Base-by-base conservation (phyloP, 2,113 vertebrate genomes). In the Diphyllodes magnificus region DNA sequence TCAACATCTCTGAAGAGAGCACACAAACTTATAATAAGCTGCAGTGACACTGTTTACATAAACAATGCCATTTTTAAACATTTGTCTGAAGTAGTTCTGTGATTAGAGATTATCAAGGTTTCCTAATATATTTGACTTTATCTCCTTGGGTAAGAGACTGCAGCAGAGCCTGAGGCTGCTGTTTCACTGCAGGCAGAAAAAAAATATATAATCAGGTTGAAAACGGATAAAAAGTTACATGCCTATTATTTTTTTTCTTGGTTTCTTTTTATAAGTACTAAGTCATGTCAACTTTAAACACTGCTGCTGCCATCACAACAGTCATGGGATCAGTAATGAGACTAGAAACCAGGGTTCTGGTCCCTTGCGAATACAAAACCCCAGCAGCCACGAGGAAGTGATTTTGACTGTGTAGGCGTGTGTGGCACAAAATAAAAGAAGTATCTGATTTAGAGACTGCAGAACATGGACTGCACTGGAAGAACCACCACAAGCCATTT, bases 91-190 rank as follows among this genome's bases (percentile, higher is more conserved):
- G 61, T 39, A 75, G 51, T 54, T 80, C 47, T 66, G 11, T 42
- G 73, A 79, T 84, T 50, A 71, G 47, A 82, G 44, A 91, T 78
- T 71, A 82, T 10, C 80, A 63, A 65, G 20, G 19, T 69, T 71
- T 68, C 61, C 66, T 68, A 51, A 83, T 40, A n/a, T 6, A 75
- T 39, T 35, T 47, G 28, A 54, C 27, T 53, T 17, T 35, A 40
- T 63, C 91, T 84, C 60, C 19, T 63, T 77, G 66, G 24, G 9
- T 53, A 73, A 68, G 49, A 83, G n/a, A 49, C 44, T 80, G 64
- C 53, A 90, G 68, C 33, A 84, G 33, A 89, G 77, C 86, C 84
- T 42, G 35, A 80, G 35, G 89, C 86, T 91, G 50, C 40, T 93
- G 31, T 33, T 70, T 4, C 11, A 42, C 47, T 84, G 24, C 39